Base-by-base conservation (phyloP, 1,140 invertebrate species). In the Polypedilum vanderplanki region DNA sequence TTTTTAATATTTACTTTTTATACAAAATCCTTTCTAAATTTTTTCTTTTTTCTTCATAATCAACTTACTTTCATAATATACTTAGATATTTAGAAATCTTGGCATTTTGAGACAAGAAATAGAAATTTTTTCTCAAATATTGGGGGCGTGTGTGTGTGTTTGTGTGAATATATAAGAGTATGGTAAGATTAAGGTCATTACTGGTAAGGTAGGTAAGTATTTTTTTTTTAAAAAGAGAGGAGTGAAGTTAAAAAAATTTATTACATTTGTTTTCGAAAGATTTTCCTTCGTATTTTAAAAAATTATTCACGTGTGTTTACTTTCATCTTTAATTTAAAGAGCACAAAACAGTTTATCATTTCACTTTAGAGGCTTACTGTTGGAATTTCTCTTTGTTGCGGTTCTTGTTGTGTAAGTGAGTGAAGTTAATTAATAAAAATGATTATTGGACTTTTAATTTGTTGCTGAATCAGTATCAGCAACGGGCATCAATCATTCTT, bases 401-500 rank as follows among this genome's bases (percentile, higher is more conserved):
- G 4, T 57, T 57, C 1, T 57, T 57, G 4, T 57, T n/a, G 12
- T 57, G 12, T 57, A n/a, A n/a, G 3, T 57, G 46, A 57, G 46
- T 57, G 46, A 57, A 57, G 12, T 57, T 57, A 57, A 57, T 57
- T 57, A 57, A 15, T 57, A 15, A 57, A 33, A 57, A 57, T 12
- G 46, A 57, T 57, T 46, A 67, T 67, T 18, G 64, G 18, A 17
- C 18, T 67, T 67, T 67, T 70, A 70, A 18, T 70, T 70, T 70
- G 18, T 57, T 57, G 46, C 46, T 57, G 46, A 57, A n/a, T 57
- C 65, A 7, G 8, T 3, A 18, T 70, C 65, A 22, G 20, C 65
- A 10, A 70, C 18, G 17, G 65, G 65, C 20, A 70, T 18, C 65
- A 83, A 85, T 90, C 87, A 90, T 86, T 91, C 90, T 84, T 89